Evolutionary conservation across 2,797 vertebrate species (phyloP), one percentile per base, ranked within the genome.

Genomic region (Telmatherina bonti): DNA sequence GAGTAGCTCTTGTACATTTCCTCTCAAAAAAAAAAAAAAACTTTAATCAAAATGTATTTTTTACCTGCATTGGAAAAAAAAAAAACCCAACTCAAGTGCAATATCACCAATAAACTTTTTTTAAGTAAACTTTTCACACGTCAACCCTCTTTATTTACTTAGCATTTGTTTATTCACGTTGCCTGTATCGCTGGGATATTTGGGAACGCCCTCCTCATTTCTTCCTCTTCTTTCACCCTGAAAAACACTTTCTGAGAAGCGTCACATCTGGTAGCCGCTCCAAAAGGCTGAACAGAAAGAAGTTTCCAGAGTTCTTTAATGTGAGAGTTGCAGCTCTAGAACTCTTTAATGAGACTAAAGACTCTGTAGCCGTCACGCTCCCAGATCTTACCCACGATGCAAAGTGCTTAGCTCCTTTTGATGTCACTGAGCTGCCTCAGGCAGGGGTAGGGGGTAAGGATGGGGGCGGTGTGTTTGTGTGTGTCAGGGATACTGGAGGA

Each of bases 301-400:
- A 90, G 78, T 89, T 91, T 87, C 67, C 77, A 76, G 86, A 89
- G 61, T 88, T 79, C 88, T 92, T 92, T 89, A 84, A 90, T 87
- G 87, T 84, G 81, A 82, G 82, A 89, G 85, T 79, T 81, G 79
- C 78, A 79, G 85, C 87, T 91, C 90, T 81, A 79, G 71, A 91
- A 92, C 85, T 91, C 88, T 92, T 91, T 93, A 91, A 93, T 90
- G 92, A 93, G 89, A 89, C 91, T 93, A 93, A 93, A 93, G 90
- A 91, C 85, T 90, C 86, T 88, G 76, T 80, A 87, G 90, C 89
- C 86, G 90, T 92, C 92, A 93, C 84, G 90, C 91, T 88, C 84
- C 78, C 86, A 93, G 90, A 92, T 93, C 86, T 91, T 93, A 93
- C 89, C 92, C 91, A 90, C 88, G 90, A 93, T 92, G 91, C 91